Percentiles rank a stretch among this genome's conserved stretches.
Evolutionary conservation across 2,888 invertebrate genomes (phyloP).

Genomic region (Clistopyga incitator): DNA sequence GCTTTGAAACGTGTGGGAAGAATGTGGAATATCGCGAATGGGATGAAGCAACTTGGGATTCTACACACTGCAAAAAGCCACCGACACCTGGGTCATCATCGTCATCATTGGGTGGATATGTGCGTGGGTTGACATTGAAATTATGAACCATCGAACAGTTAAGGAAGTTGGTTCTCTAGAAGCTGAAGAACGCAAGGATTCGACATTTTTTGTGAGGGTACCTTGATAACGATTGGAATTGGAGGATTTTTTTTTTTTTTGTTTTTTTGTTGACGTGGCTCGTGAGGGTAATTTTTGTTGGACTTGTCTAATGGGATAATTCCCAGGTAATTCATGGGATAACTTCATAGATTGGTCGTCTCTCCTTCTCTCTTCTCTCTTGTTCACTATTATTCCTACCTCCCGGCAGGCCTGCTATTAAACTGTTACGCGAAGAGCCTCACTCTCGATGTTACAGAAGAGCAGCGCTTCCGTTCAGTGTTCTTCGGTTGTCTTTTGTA

Average conservation of each 20-base stretch:
- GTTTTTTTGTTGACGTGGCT: too few species aligned
- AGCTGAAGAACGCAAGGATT: too few species aligned
- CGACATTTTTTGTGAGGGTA: too few species aligned
- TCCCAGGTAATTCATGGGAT: too few species aligned
- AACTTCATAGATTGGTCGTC: not conserved
- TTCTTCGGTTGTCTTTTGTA: conserved; percentile 20
- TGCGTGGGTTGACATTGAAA: conserved; percentile 15
- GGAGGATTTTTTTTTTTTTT: too few species aligned
- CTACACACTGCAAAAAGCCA: conserved; percentile 28
- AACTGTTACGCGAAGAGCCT: conserved; percentile 31
- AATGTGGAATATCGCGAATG: conserved; percentile 83
- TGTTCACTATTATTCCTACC: conserved; percentile 22
- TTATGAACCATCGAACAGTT: not conserved
- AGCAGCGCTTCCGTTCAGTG: conserved; percentile 31
- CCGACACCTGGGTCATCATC: not conserved
- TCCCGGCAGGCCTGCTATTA: conserved; percentile 20
- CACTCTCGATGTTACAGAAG: conserved; percentile 38
- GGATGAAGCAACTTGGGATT: conserved; percentile 79
- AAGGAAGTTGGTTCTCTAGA: too few species aligned
- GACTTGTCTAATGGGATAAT: too few species aligned
- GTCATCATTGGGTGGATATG: conserved; percentile 2
- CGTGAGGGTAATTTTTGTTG: too few species aligned
- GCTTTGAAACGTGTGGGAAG: conserved; percentile 82
- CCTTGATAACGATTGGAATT: too few species aligned
- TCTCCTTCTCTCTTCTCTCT: not conserved